phyloP scores from a whole-genome alignment of 2,113 vertebrate species.

The Crotalus horridus region DNA sequence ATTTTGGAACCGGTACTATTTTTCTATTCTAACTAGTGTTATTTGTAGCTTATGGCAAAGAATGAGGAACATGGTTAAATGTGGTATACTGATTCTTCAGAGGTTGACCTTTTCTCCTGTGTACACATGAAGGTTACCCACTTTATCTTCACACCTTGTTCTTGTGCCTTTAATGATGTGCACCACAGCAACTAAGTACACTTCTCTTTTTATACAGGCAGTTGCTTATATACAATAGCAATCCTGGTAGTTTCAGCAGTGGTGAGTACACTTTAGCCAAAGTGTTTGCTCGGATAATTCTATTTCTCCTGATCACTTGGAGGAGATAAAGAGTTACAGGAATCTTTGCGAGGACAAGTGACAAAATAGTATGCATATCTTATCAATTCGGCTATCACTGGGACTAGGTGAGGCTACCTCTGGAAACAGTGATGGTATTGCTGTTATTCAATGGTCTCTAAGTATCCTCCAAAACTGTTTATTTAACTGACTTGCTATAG shows the following conservation, averaged over 20 bases:
- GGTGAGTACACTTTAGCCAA: neutral
- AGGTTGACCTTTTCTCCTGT: neutral
- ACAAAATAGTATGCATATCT: neutral
- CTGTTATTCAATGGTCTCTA: neutral
- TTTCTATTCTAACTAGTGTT: constrained; percentile 1
- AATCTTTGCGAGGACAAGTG: neutral
- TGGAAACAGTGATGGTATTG: neutral
- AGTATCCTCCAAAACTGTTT: neutral
- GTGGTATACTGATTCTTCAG: neutral
- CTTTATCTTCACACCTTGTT: neutral
- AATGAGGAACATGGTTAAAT: neutral
- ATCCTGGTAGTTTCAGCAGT: neutral
- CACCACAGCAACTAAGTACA: neutral
- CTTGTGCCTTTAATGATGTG: neutral
- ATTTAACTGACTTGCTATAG: neutral
- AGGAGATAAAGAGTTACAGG: neutral
- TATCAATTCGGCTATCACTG: neutral
- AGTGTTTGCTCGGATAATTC: neutral
- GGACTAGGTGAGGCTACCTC: neutral
- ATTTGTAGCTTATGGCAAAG: neutral
- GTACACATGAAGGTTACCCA: neutral
- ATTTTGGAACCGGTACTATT: constrained; percentile 27
- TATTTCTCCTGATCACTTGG: neutral
- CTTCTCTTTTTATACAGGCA: neutral
- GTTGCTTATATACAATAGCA: neutral